Conservation (phyloP, 1,140 invertebrate species). For the Aethina tumida region DNA sequence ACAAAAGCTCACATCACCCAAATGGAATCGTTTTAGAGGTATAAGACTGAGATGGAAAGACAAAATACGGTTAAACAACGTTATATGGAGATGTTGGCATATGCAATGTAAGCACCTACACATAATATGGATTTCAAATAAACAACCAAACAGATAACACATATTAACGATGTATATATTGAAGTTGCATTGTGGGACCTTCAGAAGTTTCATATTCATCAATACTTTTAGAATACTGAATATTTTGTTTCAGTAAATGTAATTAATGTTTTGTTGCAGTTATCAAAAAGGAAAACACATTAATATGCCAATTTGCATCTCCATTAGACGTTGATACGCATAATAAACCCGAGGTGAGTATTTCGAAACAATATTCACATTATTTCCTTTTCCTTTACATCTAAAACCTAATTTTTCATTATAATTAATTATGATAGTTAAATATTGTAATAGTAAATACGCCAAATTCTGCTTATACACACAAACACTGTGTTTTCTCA, state of each 20-base stretch:
- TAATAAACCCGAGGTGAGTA: constrained; percentile 86
- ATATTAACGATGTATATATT: no score
- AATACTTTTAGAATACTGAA: no score
- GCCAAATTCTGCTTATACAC: no score
- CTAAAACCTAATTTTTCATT: no score
- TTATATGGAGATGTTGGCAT: constrained; percentile 99
- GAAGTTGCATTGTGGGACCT: no score
- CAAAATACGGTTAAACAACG: constrained; percentile 98
- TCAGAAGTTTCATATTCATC: no score
- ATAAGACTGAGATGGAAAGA: constrained; percentile 94
- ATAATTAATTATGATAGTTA: no score
- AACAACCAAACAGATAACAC: neutral
- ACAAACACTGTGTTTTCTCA: no score
- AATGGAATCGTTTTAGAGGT: constrained; percentile 99
- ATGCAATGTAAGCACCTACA: constrained; percentile 86
- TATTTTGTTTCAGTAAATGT: constrained; percentile 2
- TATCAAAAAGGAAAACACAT: constrained; percentile 80
- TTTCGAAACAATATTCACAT: no score
- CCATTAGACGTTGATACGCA: constrained; percentile 89
- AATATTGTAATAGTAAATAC: no score
- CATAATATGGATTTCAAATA: neutral
- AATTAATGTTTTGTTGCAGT: constrained; percentile 53
- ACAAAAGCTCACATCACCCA: constrained; percentile 96
- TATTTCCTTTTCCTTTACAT: no score
- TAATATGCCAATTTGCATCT: constrained; percentile 92